These are phyloP conservation scores for Tadarida brasiliensis DNA, from an alignment of 2,797 vertebrate species.

Conservation along the genomic window DNA sequence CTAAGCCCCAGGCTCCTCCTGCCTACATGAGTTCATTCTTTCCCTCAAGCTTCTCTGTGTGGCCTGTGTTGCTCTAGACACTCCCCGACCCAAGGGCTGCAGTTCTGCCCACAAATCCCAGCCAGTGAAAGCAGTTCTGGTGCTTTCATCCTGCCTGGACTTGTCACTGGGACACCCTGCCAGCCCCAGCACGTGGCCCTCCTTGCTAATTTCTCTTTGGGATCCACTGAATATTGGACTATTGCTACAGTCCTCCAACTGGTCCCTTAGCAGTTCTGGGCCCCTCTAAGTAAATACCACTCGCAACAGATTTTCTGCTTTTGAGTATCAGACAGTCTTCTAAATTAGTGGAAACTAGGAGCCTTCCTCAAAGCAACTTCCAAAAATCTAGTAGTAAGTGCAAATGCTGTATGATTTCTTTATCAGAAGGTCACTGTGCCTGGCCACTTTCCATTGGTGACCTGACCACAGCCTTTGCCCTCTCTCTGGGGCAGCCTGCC, in stretches of 20 bases:
- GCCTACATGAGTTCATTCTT: not conserved
- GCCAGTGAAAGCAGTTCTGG: not conserved
- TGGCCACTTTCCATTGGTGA: not conserved
- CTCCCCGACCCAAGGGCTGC: not conserved
- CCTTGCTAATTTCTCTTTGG: not conserved
- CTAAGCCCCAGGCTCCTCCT: not conserved
- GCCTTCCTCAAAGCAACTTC: constrained; percentile 3
- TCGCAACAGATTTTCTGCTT: constrained; percentile 45
- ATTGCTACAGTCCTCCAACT: not conserved
- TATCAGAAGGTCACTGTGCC: not conserved
- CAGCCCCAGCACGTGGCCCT: not conserved
- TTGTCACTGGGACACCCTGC: not conserved
- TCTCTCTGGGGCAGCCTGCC: not conserved
- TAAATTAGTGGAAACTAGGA: constrained; percentile 35
- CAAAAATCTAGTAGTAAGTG: not conserved
- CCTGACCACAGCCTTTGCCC: not conserved
- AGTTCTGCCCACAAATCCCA: not conserved
- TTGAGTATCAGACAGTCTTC: constrained; percentile 16
- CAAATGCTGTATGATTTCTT: not conserved
- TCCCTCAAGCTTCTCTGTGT: not conserved
- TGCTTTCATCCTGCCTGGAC: not conserved
- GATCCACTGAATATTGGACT: not conserved
- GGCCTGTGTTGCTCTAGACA: not conserved
- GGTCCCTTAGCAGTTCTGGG: not conserved
- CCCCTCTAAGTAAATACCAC: not conserved